Base-by-base conservation (phyloP, 1,140 invertebrate genomes). In the Drosophila albomicans region DNA sequence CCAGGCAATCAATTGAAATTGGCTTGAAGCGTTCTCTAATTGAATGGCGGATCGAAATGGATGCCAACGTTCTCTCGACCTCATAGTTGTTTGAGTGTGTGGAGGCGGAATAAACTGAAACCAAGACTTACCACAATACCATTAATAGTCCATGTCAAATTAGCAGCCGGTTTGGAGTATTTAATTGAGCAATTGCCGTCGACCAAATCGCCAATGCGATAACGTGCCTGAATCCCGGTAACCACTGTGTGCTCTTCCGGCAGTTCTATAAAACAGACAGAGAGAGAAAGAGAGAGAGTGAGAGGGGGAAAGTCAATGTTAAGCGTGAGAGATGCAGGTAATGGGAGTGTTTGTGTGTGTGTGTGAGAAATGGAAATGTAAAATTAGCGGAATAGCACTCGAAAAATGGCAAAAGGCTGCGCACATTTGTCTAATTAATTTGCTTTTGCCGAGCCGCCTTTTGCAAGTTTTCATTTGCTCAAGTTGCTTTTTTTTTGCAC, bases 71-170 rank as follows among this genome's bases (percentile, higher is more conserved):
- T 28, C 30, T 32, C 13, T 32, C 20, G 64, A n/a, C 56, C 3
- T 10, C 32, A 45, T 48, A 43, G 43, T 46, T n/a, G 58, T 32
- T 10, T 13, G 0, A 11, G 45, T 7, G 1, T 15, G 25, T 6
- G 4, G 32, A 11, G 32, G 28, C 8, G 1, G 35, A 1, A 15
- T 58, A 79, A 85, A 85, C 63, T 75, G 78, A 89, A 89, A 85
- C 80, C 89, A 80, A 88, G 88, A 92, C 91, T 93, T 93, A 96
- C 96, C 94, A 94, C 94, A 92, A 95, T 94, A 85, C 95, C 95
- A 93, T 98, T 98, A 92, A 98, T 95, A 92, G 95, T 96, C 96
- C 97, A 98, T 48, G 96, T 96, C 64, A 98, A 94, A 93, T 97
- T 97, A 64, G 96, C 96, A 38, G 96, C 95, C 46, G 97, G 97